Evolutionary conservation across 2,888 invertebrate species (phyloP).

Genomic region (Pardosa pseudoannulata): DNA sequence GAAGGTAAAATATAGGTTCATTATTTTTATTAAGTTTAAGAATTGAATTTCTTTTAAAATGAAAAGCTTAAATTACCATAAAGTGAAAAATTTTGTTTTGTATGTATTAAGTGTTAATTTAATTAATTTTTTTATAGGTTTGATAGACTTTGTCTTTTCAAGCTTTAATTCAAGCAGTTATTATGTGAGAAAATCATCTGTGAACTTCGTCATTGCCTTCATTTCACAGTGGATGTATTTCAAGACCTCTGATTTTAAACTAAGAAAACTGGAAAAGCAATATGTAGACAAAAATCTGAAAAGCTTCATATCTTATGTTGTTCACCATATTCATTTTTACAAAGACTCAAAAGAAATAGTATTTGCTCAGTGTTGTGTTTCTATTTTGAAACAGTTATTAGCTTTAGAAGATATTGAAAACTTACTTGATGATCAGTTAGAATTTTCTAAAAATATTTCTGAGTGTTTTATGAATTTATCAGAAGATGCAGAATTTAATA

Average conservation of each 20-base stretch:
- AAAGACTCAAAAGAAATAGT: neutral
- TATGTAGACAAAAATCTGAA: neutral
- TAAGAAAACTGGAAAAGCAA: neutral
- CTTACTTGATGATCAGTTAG: neutral
- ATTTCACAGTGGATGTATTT: neutral
- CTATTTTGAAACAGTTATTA: neutral
- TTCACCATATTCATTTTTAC: neutral
- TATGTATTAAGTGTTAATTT: neutral
- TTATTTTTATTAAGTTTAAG: no score
- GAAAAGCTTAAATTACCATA: no score
- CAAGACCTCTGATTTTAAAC: neutral
- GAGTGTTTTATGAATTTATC: neutral
- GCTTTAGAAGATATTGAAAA: neutral
- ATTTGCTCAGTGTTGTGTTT: neutral
- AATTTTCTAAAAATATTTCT: neutral
- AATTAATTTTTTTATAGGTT: neutral
- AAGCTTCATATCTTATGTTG: neutral
- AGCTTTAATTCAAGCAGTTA: conserved; percentile 1
- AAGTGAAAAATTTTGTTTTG: neutral
- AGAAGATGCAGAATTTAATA: neutral
- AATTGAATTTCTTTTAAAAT: no score
- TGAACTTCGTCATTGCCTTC: neutral
- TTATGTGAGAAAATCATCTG: neutral
- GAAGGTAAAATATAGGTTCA: no score
- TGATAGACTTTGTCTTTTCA: neutral